Evolutionary conservation across 2,888 invertebrate species (phyloP).

Genomic region (Polymixis flavicincta): DNA sequence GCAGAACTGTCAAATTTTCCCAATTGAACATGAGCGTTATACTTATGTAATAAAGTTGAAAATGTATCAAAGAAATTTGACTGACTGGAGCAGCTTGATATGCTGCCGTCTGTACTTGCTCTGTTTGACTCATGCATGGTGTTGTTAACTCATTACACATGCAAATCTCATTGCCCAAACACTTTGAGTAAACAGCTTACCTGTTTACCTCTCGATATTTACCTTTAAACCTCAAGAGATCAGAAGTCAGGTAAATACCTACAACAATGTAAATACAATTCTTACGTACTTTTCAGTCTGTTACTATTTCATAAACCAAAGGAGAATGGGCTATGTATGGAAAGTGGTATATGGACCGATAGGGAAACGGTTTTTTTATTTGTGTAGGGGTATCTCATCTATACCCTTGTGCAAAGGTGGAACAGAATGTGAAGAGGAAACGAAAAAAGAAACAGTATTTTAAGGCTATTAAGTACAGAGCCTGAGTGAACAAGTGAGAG

Average conservation of each 20-base stretch:
- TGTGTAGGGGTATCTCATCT: not conserved
- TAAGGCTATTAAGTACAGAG: not conserved
- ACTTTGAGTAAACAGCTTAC: conserved; percentile 23
- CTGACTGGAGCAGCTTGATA: too few relatives aligned
- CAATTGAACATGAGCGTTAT: too few relatives aligned
- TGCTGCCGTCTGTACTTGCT: too few relatives aligned
- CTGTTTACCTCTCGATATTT: conserved; percentile 21
- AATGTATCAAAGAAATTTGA: too few relatives aligned
- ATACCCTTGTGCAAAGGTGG: not conserved
- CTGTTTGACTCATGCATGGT: not conserved
- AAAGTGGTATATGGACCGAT: not conserved
- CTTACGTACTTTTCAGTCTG: not conserved
- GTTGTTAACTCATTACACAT: conserved; percentile 29
- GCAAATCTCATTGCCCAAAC: conserved; percentile 31
- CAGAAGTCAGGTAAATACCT: conserved; percentile 9
- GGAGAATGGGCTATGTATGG: not conserved
- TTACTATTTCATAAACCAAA: not conserved
- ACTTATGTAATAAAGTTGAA: too few relatives aligned
- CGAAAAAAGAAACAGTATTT: too few relatives aligned
- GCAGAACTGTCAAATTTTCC: too few relatives aligned
- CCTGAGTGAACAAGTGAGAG: not conserved
- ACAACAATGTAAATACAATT: not conserved
- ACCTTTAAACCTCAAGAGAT: conserved; percentile 17
- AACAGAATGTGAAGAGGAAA: not conserved
- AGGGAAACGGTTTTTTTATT: not conserved